phyloP scores from a whole-genome alignment of 2,888 invertebrate species.

The Dendrolimus pini region DNA sequence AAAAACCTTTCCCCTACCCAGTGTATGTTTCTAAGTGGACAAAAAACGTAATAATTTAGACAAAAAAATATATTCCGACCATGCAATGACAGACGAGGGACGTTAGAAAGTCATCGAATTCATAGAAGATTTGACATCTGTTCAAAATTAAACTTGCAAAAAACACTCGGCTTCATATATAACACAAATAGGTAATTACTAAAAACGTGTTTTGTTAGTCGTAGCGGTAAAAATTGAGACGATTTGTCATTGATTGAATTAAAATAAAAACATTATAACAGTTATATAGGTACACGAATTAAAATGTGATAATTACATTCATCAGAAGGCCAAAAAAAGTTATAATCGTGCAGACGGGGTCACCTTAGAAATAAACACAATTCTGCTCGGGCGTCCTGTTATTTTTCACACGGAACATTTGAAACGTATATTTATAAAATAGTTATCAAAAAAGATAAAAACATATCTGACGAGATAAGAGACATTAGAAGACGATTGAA shows the following conservation, averaged over 20 bases:
- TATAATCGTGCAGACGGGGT: slow-evolving; percentile 27
- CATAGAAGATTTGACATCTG: neutral
- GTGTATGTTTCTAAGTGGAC: slow-evolving; percentile 15
- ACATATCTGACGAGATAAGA: too few relatives aligned
- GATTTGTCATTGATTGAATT: slow-evolving; percentile 20
- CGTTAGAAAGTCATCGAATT: slow-evolving; percentile 26
- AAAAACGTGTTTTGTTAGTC: slow-evolving; percentile 15
- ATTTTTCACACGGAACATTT: slow-evolving; percentile 16
- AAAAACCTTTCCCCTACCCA: slow-evolving; percentile 28
- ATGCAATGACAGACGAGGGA: slow-evolving; percentile 18
- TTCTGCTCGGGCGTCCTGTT: slow-evolving; percentile 20
- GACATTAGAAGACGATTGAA: too few relatives aligned
- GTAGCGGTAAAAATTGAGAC: slow-evolving; percentile 14
- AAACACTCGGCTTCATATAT: too few relatives aligned
- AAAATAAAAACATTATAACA: slow-evolving; percentile 17
- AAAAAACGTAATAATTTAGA: slow-evolving; percentile 16
- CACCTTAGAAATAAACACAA: slow-evolving; percentile 28
- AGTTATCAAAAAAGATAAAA: too few relatives aligned
- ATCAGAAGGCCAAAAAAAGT: slow-evolving; percentile 18
- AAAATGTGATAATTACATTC: slow-evolving; percentile 3
- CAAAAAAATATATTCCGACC: slow-evolving; percentile 11
- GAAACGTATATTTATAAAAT: too few relatives aligned
- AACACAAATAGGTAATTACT: slow-evolving; percentile 8
- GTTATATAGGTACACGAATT: neutral
- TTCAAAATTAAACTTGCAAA: too few relatives aligned